Conservation (phyloP, 1,140 invertebrate species). For the Ooceraea biroi region DNA sequence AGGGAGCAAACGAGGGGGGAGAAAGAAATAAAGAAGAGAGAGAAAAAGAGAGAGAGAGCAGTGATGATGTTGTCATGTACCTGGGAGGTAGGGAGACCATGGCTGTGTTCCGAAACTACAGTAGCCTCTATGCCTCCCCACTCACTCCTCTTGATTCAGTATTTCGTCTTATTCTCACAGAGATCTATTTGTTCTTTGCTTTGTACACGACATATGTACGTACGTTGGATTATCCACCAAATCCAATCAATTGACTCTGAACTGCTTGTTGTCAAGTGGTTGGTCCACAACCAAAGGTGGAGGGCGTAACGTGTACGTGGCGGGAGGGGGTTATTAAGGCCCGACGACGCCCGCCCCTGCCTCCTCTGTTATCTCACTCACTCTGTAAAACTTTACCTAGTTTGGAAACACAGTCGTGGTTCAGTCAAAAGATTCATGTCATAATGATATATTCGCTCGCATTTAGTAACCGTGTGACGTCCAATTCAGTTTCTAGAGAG, state of each 20-base stretch:
- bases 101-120: constrained; percentile 89
- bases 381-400: constrained; percentile 86
- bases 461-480: constrained; percentile 80
- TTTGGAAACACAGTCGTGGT: constrained; percentile 87
- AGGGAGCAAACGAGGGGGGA: constrained; percentile 11
- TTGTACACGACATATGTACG: constrained; percentile 80
- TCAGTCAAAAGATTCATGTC: constrained; percentile 79
- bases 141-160: constrained; percentile 83
- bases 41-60: constrained; percentile 80
- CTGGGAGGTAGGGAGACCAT: constrained; percentile 89
- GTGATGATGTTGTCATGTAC: constrained; percentile 86
- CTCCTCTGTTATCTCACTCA: constrained; percentile 77
- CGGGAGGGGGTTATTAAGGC: constrained; percentile 70
- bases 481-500: constrained; percentile 67
- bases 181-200: constrained; percentile 76
- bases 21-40: constrained; percentile 19
- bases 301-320: constrained; percentile 70
- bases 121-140: constrained; percentile 86
- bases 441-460: constrained; percentile 81
- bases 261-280: constrained; percentile 79
- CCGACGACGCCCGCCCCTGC: constrained; percentile 71
- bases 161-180: constrained; percentile 77
- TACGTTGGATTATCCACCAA: constrained; percentile 83
- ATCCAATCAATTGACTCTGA: constrained; percentile 83
- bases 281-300: constrained; percentile 78